These are phyloP conservation scores for Hydrolagus affinis DNA, from an alignment of 2,113 vertebrate genomes.

Conservation along the genomic window DNA sequence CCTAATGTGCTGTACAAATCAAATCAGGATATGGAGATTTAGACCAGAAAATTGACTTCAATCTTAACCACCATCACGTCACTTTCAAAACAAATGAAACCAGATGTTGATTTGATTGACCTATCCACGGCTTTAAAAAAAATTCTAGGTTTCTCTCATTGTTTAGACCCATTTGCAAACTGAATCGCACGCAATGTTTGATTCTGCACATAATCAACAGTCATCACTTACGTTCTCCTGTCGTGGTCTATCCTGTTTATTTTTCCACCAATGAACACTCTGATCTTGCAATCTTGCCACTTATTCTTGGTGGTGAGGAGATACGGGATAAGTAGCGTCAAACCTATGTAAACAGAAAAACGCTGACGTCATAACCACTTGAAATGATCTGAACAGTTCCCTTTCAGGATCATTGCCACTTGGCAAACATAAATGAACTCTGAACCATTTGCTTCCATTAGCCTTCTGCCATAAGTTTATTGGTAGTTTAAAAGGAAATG, in stretches of 20 bases:
- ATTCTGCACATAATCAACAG: slow-evolving; percentile 39
- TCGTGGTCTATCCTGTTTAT: slow-evolving; percentile 98
- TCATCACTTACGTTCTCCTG: slow-evolving; percentile 79
- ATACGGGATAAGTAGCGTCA: slow-evolving; percentile 90
- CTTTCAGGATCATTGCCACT: slow-evolving; percentile 8
- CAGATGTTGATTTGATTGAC: not conserved
- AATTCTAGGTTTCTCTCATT: not conserved
- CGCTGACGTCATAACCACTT: not conserved
- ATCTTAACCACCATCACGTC: not conserved
- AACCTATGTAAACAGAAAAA: slow-evolving; percentile 49
- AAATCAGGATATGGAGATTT: too few species aligned
- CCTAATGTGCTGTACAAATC: too few species aligned
- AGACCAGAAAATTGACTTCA: not conserved
- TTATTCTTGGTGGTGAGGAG: slow-evolving; percentile 82
- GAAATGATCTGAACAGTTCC: not conserved
- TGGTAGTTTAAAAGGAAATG: not conserved
- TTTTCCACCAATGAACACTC: slow-evolving; percentile 74
- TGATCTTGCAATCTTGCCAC: slow-evolving; percentile 69
- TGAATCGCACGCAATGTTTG: slow-evolving; percentile 38
- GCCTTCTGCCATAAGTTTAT: not conserved
- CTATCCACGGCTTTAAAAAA: not conserved
- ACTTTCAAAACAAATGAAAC: slow-evolving; percentile 10
- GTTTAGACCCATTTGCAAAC: not conserved
- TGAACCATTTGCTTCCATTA: not conserved
- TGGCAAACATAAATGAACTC: not conserved